These are phyloP conservation scores for Herpetotheres cachinnans DNA, from an alignment of 2,113 vertebrate species.

Conservation along the genomic window DNA sequence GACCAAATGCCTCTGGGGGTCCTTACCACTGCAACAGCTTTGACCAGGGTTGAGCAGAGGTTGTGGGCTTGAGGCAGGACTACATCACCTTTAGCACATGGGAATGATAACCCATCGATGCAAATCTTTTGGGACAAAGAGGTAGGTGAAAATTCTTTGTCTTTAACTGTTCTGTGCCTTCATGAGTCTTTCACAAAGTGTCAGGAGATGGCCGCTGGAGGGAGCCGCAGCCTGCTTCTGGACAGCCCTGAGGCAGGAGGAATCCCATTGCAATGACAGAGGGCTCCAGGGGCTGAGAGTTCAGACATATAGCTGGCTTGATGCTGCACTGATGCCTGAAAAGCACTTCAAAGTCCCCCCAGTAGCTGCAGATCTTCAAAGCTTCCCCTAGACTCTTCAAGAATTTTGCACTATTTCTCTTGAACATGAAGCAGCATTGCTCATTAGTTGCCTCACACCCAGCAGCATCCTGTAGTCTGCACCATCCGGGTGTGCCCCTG, in stretches of 20 bases:
- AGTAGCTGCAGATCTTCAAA: not conserved
- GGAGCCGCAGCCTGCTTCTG: not conserved
- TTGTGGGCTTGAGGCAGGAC: not conserved
- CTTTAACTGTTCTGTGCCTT: not conserved
- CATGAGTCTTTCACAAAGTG: not conserved
- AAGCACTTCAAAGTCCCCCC: not conserved
- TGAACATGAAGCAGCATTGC: not conserved
- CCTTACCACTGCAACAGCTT: not conserved
- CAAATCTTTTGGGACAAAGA: not conserved
- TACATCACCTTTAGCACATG: not conserved
- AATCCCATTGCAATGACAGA: not conserved
- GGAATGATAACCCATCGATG: not conserved
- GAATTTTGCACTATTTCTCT: not conserved
- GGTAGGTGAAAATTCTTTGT: rapidly evolving
- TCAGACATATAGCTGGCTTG: not conserved
- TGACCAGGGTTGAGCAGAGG: not conserved
- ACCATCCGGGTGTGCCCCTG: rapidly evolving
- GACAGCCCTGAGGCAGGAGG: not conserved
- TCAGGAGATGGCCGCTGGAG: not conserved
- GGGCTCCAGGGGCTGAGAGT: not conserved
- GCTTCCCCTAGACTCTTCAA: not conserved
- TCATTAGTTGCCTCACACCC: rapidly evolving
- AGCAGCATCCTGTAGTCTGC: not conserved
- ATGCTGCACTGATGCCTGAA: not conserved
- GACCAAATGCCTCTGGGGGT: not conserved